Evolutionary conservation across 2,888 invertebrate genomes (phyloP).

Genomic region (Philhelius pedissequus): DNA sequence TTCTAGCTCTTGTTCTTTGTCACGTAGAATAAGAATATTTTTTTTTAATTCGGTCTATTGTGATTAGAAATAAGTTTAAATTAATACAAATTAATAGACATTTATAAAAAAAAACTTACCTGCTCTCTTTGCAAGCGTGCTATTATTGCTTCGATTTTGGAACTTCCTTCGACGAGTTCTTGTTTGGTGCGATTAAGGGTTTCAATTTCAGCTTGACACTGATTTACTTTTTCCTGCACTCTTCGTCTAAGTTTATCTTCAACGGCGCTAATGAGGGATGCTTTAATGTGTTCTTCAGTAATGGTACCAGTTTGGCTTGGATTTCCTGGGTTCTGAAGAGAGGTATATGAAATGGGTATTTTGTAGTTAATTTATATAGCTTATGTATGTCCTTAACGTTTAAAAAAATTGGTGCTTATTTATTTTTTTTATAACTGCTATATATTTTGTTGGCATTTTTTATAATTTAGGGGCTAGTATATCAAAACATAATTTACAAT

Average conservation of each 20-base stretch:
- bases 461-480: too few species aligned
- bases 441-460: too few species aligned
- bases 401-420: too few species aligned
- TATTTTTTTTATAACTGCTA: too few species aligned
- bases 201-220: slow-evolving; percentile 94
- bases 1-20: slow-evolving; percentile 92
- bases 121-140: slow-evolving; percentile 87
- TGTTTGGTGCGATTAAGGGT: slow-evolving; percentile 92
- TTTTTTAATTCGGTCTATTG: slow-evolving; percentile 87
- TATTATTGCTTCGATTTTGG: slow-evolving; percentile 89
- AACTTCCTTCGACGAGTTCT: slow-evolving; percentile 91
- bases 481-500: too few species aligned
- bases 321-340: slow-evolving; percentile 75
- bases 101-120: slow-evolving; percentile 73
- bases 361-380: too few species aligned
- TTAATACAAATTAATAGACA: not conserved
- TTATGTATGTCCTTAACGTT: too few species aligned
- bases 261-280: slow-evolving; percentile 95
- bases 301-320: slow-evolving; percentile 87
- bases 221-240: slow-evolving; percentile 93
- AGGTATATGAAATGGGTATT: too few species aligned
- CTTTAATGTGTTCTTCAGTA: slow-evolving; percentile 96
- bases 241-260: slow-evolving; percentile 94
- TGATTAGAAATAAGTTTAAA: not conserved
- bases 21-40: slow-evolving; percentile 89